Conservation (phyloP, 2,113 vertebrate genomes). For the Silurus meridionalis region DNA sequence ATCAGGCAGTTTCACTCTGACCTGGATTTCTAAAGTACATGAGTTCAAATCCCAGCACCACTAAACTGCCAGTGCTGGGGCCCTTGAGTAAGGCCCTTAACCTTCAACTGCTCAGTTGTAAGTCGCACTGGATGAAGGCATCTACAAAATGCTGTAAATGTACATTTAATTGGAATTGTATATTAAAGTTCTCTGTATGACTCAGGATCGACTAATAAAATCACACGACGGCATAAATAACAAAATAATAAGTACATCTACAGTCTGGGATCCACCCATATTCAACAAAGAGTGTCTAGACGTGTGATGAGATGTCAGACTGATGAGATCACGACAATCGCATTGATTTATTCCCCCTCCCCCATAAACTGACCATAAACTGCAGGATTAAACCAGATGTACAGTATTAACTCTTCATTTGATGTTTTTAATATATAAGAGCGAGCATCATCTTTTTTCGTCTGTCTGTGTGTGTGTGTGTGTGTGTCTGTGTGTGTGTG, state of each 20-base stretch:
- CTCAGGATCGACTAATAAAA: not conserved
- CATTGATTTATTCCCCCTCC: not conserved
- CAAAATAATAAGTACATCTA: not conserved
- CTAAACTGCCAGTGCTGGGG: too few species aligned
- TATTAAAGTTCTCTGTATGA: not conserved
- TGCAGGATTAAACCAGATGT: not conserved
- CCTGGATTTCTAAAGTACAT: too few species aligned
- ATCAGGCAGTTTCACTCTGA: too few species aligned
- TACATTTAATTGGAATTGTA: too few species aligned
- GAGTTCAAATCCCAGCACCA: too few species aligned
- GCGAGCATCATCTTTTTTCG: not conserved
- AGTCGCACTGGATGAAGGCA: too few species aligned
- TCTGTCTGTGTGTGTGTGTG: not conserved
- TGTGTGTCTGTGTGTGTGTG: not conserved
- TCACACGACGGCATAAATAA: not conserved
- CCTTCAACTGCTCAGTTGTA: too few species aligned
- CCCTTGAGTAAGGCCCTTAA: too few species aligned
- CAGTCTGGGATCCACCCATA: not conserved
- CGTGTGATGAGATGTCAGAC: not conserved
- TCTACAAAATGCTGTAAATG: too few species aligned
- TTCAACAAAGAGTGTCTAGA: too few species aligned
- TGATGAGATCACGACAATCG: not conserved
- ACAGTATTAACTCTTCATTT: not conserved
- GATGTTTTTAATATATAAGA: constrained; percentile 3
- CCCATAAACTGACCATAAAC: not conserved